Base-by-base conservation (phyloP, 2,113 vertebrate genomes). In the Alaudala cheleensis region DNA sequence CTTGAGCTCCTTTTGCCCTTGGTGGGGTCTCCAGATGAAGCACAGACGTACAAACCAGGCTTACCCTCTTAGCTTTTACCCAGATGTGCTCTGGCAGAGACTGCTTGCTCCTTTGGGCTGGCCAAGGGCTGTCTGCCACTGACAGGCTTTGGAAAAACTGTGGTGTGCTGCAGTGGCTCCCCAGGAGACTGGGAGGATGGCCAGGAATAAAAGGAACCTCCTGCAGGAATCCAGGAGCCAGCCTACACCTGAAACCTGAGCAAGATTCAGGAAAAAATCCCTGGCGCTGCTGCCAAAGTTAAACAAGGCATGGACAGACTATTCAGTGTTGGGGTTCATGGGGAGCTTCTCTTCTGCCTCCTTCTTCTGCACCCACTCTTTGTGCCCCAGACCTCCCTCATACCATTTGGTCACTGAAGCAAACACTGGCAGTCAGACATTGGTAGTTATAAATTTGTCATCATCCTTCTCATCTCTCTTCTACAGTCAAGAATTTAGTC, bases 201-300 rank as follows among this genome's bases (percentile, higher is more conserved):
- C 80, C 86, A 95, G 82, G 70, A 95, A 86, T 66, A 81, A 90
- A 93, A 94, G 22, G 67, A 92, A 73, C 54, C 50, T 92, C 47
- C 67, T 94, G 29, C 56, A 83, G 77, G 76, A 81, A 66, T 81
- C 47, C 44, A 66, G 62, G 47, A 90, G 50, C 58, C 29, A 73
- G 29, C 18, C 33, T 84, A 60, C 34, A 95, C 93, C 90, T 90
- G 86, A 61, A 51, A 86, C 34, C 18, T 44, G 44, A 29, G 60
- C 29, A 88, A 85, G 61, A 47, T 37, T 76, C 37, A 49, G 37
- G 44, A 94, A 83, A 79, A 93, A 70, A 28, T 44, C 18, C 39
- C 25, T 69, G 58, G 3, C 51, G 31, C 22, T 86, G 25, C 60
- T 71, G 69, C 56, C 2, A 49, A 33, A 2, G 7, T 69, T 60